phyloP scores from a whole-genome alignment of 2,888 invertebrate species.

The Tridacna gigas region DNA sequence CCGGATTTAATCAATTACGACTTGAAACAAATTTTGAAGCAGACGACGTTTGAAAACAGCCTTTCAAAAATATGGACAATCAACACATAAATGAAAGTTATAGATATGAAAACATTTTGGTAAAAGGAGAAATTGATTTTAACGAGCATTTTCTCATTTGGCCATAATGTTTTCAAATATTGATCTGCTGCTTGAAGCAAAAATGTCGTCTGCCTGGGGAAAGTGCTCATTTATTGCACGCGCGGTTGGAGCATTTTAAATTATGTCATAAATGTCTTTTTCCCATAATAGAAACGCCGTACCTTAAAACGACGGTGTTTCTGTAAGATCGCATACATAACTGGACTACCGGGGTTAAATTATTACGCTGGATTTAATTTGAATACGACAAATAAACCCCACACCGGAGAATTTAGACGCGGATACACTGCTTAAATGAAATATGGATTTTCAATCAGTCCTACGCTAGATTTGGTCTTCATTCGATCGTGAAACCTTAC shows the following conservation, averaged over 20 bases:
- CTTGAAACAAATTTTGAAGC: too few relatives aligned
- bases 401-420: background rate
- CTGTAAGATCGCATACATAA: slow-evolving; percentile 22
- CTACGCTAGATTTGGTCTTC: slow-evolving; percentile 30
- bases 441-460: slow-evolving; percentile 56
- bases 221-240: too few relatives aligned
- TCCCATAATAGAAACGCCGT: background rate
- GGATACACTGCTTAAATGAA: background rate
- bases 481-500: slow-evolving; percentile 35
- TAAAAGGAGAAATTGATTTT: background rate
- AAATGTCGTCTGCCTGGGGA: background rate
- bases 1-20: too few relatives aligned
- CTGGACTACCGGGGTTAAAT: slow-evolving; percentile 14
- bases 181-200: background rate
- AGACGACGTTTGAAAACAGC: background rate
- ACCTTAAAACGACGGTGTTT: background rate
- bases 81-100: background rate
- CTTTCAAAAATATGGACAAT: background rate
- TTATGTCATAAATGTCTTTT: slow-evolving; percentile 1
- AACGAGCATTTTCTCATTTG: background rate
- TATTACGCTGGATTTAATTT: slow-evolving; percentile 22
- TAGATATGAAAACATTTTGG: background rate
- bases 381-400: slow-evolving; percentile 13
- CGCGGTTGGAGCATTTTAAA: background rate
- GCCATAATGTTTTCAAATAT: background rate